These are phyloP conservation scores for Teleopsis dalmanni DNA, from an alignment of 1,140 invertebrate species.

Conservation along the genomic window DNA sequence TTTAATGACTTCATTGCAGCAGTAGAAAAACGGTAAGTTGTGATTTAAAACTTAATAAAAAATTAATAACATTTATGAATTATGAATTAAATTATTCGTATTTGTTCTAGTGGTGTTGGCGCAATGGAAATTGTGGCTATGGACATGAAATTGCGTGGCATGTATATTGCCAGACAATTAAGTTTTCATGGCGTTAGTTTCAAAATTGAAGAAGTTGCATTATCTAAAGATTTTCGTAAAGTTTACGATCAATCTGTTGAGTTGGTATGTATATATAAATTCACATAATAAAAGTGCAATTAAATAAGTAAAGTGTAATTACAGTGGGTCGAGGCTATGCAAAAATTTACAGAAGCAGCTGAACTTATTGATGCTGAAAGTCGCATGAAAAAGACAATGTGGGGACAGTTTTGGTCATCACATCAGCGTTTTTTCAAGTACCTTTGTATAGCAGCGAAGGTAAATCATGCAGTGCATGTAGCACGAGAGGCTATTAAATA, in stretches of 20 bases:
- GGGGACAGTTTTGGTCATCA: slow-evolving; percentile 98
- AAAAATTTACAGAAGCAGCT: slow-evolving; percentile 89
- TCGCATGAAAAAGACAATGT: slow-evolving; percentile 88
- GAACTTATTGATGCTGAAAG: slow-evolving; percentile 89
- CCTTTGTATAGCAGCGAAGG: slow-evolving; percentile 95
- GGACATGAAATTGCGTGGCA: slow-evolving; percentile 98
- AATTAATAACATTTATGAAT: not conserved
- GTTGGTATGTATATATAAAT: slow-evolving; percentile 54
- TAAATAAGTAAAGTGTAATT: slow-evolving; percentile 2
- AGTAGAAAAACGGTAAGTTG: slow-evolving; percentile 78
- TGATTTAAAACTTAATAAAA: not conserved
- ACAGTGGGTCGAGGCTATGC: slow-evolving; percentile 88
- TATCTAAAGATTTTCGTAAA: slow-evolving; percentile 78
- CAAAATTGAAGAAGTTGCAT: slow-evolving; percentile 91
- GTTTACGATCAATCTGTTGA: slow-evolving; percentile 91
- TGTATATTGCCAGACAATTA: slow-evolving; percentile 97
- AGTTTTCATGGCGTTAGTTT: slow-evolving; percentile 95
- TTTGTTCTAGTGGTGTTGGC: slow-evolving; percentile 74
- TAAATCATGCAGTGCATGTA: slow-evolving; percentile 74
- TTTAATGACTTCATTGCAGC: slow-evolving; percentile 94
- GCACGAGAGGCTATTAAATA: slow-evolving; percentile 89
- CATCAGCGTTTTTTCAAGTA: slow-evolving; percentile 99
- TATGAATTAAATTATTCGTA: slow-evolving; percentile 8
- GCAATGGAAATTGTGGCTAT: slow-evolving; percentile 99
- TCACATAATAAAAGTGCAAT: not conserved